Percentiles rank a stretch among this genome's conserved stretches.
Conservation (phyloP, 2,888 invertebrate genomes). For the Pterostichus niger region DNA sequence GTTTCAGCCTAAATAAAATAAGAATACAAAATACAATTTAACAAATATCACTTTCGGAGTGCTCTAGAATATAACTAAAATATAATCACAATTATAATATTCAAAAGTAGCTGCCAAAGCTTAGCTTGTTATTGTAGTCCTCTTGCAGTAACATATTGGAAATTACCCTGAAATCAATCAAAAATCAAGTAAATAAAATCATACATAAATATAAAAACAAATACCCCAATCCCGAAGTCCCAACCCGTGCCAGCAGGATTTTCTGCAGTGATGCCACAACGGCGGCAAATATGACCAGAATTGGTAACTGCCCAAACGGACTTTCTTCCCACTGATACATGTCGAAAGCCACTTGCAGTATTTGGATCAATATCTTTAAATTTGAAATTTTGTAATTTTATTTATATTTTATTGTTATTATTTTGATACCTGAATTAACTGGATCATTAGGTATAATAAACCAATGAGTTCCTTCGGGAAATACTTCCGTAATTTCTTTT, state of each 20-base stretch:
- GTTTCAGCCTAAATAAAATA: neutral
- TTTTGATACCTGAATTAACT: constrained; percentile 77
- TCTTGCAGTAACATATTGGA: constrained; percentile 76
- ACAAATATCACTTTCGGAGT: constrained; percentile 25
- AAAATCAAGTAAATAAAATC: constrained; percentile 29
- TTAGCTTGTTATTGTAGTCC: constrained; percentile 69
- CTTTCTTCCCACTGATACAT: constrained; percentile 83
- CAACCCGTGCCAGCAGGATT: constrained; percentile 89
- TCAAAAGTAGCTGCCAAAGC: constrained; percentile 36
- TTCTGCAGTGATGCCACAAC: constrained; percentile 86
- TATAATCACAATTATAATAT: constrained; percentile 28
- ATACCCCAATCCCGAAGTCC: constrained; percentile 84
- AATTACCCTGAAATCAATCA: constrained; percentile 78
- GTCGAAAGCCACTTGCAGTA: constrained; percentile 81
- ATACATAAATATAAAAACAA: constrained; percentile 68
- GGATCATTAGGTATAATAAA: constrained; percentile 83
- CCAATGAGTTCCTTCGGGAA: constrained; percentile 93
- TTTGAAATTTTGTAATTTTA: constrained; percentile 18
- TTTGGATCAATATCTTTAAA: constrained; percentile 73
- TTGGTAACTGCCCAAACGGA: constrained; percentile 89
- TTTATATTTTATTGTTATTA: neutral
- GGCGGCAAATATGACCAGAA: constrained; percentile 84
- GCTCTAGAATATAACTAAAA: constrained; percentile 13
- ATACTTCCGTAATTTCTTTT: constrained; percentile 86
- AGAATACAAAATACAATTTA: neutral